phyloP scores from a whole-genome alignment of 2,888 invertebrate genomes.

The Melieria crassipennis region DNA sequence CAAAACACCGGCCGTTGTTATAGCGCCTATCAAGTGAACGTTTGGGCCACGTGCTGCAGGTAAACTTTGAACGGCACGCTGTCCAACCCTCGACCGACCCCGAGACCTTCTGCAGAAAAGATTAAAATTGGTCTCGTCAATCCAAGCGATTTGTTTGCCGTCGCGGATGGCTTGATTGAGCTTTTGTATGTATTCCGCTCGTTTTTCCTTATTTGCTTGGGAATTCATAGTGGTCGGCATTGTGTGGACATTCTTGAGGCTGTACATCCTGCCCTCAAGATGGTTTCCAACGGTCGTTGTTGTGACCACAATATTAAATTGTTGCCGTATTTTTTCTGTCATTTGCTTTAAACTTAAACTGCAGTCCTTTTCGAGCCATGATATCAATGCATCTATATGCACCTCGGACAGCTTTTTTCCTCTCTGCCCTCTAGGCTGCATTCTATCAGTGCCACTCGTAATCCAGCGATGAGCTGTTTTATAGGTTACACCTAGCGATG shows the following conservation, averaged over 20 bases:
- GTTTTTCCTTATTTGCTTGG: conserved; percentile 7
- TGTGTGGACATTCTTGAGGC: conserved; percentile 16
- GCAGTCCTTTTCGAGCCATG: too few relatives aligned
- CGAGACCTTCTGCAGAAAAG: conserved; percentile 22
- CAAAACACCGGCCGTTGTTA: conserved; percentile 14
- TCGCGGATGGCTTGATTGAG: conserved; percentile 14
- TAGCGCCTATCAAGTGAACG: conserved; percentile 26
- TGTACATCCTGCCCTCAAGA: conserved; percentile 17
- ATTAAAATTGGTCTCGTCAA: conserved; percentile 31
- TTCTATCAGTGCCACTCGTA: too few relatives aligned
- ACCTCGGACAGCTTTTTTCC: too few relatives aligned
- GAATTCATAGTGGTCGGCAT: conserved; percentile 20
- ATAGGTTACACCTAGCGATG: too few relatives aligned
- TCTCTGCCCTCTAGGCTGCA: too few relatives aligned
- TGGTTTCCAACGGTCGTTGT: conserved; percentile 8
- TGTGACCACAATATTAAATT: conserved; percentile 3
- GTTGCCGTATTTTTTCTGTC: not conserved
- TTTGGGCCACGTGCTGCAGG: conserved; percentile 30
- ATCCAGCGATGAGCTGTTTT: too few relatives aligned
- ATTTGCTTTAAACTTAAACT: conserved; percentile 5
- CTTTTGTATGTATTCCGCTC: conserved; percentile 9
- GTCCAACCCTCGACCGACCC: conserved; percentile 24
- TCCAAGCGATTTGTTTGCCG: conserved; percentile 32
- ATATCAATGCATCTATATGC: too few relatives aligned
- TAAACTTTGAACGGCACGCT: conserved; percentile 4